Conservation (phyloP, 2,797 vertebrate genomes). For the Alauda arvensis region DNA sequence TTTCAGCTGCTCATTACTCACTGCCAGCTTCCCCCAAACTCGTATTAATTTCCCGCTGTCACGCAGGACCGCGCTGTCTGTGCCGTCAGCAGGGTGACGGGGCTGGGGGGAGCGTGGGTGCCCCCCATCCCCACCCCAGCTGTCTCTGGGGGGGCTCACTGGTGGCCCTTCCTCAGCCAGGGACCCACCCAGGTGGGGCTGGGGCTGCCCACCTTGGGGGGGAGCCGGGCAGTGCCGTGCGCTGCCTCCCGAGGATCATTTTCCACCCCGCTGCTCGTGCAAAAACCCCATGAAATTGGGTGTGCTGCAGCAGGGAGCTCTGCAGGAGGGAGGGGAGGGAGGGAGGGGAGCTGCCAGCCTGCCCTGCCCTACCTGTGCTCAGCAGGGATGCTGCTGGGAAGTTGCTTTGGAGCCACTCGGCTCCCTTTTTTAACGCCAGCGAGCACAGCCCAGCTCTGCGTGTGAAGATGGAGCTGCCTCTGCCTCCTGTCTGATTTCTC, state of each 20-base stretch:
- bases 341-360: not conserved
- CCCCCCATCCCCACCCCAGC: accelerated
- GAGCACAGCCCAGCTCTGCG: not conserved
- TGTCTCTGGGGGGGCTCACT: not conserved
- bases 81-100: constrained; percentile 6
- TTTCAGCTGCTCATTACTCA: constrained; percentile 64
- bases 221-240: not conserved
- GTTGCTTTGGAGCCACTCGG: not conserved
- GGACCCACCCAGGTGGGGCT: not conserved
- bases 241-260: not conserved
- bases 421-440: not conserved
- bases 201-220: not conserved
- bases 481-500: not conserved
- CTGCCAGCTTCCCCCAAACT: constrained; percentile 61
- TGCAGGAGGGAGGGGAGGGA: not conserved
- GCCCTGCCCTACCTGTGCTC: constrained; percentile 1
- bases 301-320: not conserved
- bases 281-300: constrained; percentile 53
- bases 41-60: constrained; percentile 63
- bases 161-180: not conserved
- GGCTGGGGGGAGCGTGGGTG: not conserved
- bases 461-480: not conserved
- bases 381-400: not conserved
- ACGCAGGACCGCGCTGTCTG: constrained; percentile 51
- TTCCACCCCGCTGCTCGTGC: constrained; percentile 15